Evolutionary conservation across 2,888 invertebrate species (phyloP).

Genomic region (Anticlea derivata): DNA sequence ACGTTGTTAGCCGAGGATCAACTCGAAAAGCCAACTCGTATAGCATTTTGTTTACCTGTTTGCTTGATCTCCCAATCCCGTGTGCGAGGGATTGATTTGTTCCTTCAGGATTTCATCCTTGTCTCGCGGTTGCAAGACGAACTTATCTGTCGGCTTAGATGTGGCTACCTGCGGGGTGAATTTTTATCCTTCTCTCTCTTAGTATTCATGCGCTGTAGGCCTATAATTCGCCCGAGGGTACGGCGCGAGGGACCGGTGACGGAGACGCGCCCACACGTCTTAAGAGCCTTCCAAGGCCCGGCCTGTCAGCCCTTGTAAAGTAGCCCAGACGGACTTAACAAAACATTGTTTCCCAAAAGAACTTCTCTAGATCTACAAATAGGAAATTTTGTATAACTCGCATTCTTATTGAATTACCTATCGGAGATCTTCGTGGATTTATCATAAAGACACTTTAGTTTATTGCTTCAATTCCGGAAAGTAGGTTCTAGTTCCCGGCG

Average conservation of each 20-base stretch:
- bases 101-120: constrained; percentile 64
- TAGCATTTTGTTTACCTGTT: constrained; percentile 63
- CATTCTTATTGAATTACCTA: constrained; percentile 25
- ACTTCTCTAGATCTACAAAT: constrained; percentile 22
- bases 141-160: constrained; percentile 75
- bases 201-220: constrained; percentile 73
- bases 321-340: constrained; percentile 46
- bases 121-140: constrained; percentile 56
- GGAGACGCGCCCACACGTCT: constrained; percentile 56
- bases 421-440: constrained; percentile 28
- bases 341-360: constrained; percentile 31
- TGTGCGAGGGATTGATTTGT: constrained; percentile 68
- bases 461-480: constrained; percentile 44
- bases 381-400: constrained; percentile 1
- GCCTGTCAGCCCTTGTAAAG: constrained; percentile 58
- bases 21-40: constrained; percentile 55
- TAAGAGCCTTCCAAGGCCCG: constrained; percentile 47
- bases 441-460: constrained; percentile 38
- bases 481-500: constrained; percentile 40
- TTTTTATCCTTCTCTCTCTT: constrained; percentile 70
- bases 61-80: constrained; percentile 62
- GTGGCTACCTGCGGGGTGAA: constrained; percentile 73
- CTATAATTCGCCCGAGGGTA: constrained; percentile 74
- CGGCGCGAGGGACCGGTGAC: constrained; percentile 59
- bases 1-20: constrained; percentile 67